Evolutionary conservation across 2,113 vertebrate species (phyloP), one percentile per base, ranked within the genome.

Genomic region (Zingel zingel): DNA sequence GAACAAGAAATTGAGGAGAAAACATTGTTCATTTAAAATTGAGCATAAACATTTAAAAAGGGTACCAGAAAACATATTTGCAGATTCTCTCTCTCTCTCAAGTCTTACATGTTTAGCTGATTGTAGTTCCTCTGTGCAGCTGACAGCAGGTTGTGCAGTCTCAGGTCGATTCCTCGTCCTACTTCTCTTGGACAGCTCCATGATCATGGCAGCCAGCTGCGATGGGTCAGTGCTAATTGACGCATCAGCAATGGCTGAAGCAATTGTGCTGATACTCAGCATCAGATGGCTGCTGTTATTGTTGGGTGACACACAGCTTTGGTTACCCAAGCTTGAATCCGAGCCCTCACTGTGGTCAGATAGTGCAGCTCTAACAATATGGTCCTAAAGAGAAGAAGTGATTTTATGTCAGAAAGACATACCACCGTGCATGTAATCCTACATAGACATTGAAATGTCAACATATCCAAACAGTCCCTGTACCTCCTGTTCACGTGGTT

Each of bases 231-330:
- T 95, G 77, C 95, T 99, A 73, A 96, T 84, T 5, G 98, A 99
- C 3, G 96, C 97, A 77, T 99, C 95, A 1, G 96, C 96, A 61
- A 99, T 98, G 48, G 98, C 98, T 39, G 96, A 95, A 54, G 97
- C 97, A 74, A 99, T 99, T 3, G 96, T 97, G 84, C 98, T 99
- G 82, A 99, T 97, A 68, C 96, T 98, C n/a, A 98, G 94, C 23
- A 96, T 78, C 65, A 96, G 94, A 36, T 95, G 86, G 70, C 86
- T 92, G 58, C 77, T 87, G 56, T 90, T 91, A 50, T 50, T 89
- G 65, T 86, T 61, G 0, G 74, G 83, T 57, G 88, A 85, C 30
- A 45, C 25, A 19, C 5, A 10, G 68, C 83, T 91, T 61, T 91
- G 87, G 73, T 82, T 80, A 16, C 27, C 61, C 4, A 68, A n/a